Base-by-base conservation (phyloP, 2,797 vertebrate species). In the Chromis chromis region DNA sequence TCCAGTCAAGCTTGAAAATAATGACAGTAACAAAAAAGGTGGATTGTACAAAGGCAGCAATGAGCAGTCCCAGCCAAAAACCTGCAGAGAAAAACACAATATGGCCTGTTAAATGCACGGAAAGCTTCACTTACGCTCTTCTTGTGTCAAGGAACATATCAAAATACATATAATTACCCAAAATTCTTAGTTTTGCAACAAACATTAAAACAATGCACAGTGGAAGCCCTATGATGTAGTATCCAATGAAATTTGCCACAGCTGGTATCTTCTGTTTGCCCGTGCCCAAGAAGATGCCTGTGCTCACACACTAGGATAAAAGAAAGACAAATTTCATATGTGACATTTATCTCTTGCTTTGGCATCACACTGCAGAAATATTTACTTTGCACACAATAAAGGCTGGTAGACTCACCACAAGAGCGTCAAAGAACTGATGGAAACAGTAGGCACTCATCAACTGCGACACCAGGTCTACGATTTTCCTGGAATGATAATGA, bases 221-320 rank as follows among this genome's bases (percentile, higher is more conserved):
- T 21, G 97, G 93, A 9, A 99, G 93, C 11, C 96, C 97, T 0
- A 98, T 59, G 73, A 91, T 78, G 0, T 98, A 98, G 82, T 96
- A 98, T 0, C 95, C 95, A 0, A 98, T 8, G 0, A 96, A 86
- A 7, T 98, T 98, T 40, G 95, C 92, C 1, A 97, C 85, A 17
- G 97, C 97, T 0, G 97, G 96, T n/a, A 97, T 89, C 89, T 95
- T 98, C 94, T 98, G 97, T 79, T 95, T 96, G 10, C 97, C 97
- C 0, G 95, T 93, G 14, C 97, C 97, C 63, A 97, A 87, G 81
- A 99, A 92, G 74, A 98, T 92, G 0, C 97, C 97, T 0, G 93
- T 94, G 1, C 94, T 92, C 0, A 96, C 96, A 4, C 94, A 94
- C 97, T 98, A 83, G 13, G 19, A 56, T 33, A 17, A 19, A 19